Evolutionary conservation across 2,113 vertebrate species (phyloP).

Genomic region (Actenoides lindsayi): DNA sequence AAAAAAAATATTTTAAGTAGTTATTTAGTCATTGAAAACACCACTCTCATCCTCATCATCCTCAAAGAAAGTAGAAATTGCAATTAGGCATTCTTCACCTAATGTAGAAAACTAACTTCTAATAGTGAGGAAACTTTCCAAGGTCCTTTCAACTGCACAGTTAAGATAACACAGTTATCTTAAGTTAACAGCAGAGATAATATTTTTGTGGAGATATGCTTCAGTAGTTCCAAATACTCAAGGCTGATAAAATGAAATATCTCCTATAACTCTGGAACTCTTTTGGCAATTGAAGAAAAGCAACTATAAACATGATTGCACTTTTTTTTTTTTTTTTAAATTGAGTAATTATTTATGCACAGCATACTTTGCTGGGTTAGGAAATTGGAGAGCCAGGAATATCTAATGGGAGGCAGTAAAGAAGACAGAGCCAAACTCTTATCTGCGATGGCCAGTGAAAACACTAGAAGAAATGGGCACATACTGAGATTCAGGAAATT

Average conservation of each 20-base stretch:
- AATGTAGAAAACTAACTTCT: not conserved
- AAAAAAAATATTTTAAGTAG: not conserved
- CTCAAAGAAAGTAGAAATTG: conserved; percentile 4
- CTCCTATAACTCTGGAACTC: not conserved
- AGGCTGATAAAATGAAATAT: not conserved
- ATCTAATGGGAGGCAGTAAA: not conserved
- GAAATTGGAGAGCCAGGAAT: not conserved
- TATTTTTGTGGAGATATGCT: not conserved
- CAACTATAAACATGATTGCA: not conserved
- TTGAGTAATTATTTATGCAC: not conserved
- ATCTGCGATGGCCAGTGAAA: not conserved
- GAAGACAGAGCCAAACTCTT: not conserved
- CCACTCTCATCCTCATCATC: not conserved
- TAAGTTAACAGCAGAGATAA: not conserved
- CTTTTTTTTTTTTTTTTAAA: not conserved
- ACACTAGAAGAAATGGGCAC: not conserved
- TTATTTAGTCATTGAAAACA: conserved; percentile 5
- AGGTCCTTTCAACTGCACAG: not conserved
- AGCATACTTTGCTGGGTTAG: not conserved
- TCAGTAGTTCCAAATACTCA: not conserved
- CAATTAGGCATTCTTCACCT: not conserved
- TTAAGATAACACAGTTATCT: not conserved
- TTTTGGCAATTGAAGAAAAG: not conserved
- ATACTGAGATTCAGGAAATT: not conserved
- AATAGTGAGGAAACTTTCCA: not conserved